These are phyloP conservation scores for Neoascia interrupta DNA, from an alignment of 2,888 invertebrate species.

Conservation along the genomic window DNA sequence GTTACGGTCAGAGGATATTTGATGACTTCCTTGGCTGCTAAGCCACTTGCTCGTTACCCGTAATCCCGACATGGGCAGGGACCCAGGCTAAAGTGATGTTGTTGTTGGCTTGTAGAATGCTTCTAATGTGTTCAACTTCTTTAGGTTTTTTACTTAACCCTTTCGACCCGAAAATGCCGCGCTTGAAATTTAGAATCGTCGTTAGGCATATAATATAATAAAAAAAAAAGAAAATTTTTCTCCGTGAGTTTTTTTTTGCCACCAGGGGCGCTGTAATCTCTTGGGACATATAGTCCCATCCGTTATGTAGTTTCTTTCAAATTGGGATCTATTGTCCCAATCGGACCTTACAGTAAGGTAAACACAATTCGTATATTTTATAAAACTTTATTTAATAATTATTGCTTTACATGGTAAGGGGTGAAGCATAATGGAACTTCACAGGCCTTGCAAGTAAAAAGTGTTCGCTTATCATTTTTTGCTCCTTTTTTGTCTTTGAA, in stretches of 20 bases:
- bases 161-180: conserved; percentile 20
- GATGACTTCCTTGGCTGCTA: too few relatives aligned
- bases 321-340: conserved; percentile 22
- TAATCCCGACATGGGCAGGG: too few relatives aligned
- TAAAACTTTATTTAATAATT: conserved; percentile 3
- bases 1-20: too few relatives aligned
- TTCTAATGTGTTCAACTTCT: too few relatives aligned
- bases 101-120: too few relatives aligned
- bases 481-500: conserved; percentile 6
- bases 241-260: conserved; percentile 11
- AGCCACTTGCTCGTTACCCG: too few relatives aligned
- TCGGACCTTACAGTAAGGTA: not conserved
- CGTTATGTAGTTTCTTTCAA: not conserved
- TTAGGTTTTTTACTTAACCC: too few relatives aligned
- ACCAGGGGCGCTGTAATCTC: conserved; percentile 10
- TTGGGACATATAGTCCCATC: conserved; percentile 17
- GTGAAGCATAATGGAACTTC: conserved; percentile 37
- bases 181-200: conserved; percentile 1
- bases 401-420: conserved; percentile 24
- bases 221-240: not conserved
- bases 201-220: not conserved
- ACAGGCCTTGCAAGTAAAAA: conserved; percentile 18
- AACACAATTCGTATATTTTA: not conserved
- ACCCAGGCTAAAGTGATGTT: too few relatives aligned
- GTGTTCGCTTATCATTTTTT: conserved; percentile 26